Evolutionary conservation across 1,140 invertebrate species (phyloP).

Genomic region (Camponotus floridanus): DNA sequence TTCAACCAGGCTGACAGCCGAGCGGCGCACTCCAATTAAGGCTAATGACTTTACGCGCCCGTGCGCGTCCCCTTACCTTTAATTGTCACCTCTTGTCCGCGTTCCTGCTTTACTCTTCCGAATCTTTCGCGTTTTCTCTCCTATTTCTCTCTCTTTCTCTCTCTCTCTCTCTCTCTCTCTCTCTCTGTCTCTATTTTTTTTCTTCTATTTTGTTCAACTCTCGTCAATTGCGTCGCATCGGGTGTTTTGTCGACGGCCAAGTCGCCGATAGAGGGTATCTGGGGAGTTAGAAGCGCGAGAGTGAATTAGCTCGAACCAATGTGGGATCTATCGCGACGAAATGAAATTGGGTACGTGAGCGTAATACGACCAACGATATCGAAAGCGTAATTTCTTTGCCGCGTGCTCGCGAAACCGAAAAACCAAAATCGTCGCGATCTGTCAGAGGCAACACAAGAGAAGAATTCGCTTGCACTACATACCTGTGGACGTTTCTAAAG

Average conservation of each 20-base stretch:
- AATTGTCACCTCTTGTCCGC: constrained; percentile 71
- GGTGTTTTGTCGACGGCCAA: constrained; percentile 48
- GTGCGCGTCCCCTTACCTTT: constrained; percentile 71
- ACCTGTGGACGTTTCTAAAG: not conserved
- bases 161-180: constrained; percentile 15
- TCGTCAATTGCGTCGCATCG: constrained; percentile 44
- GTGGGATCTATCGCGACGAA: constrained; percentile 56
- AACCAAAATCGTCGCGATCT: not conserved
- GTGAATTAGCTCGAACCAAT: constrained; percentile 55
- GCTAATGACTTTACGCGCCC: constrained; percentile 75
- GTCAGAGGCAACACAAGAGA: too few species aligned
- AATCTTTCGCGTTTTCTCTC: constrained; percentile 1
- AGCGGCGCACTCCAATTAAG: constrained; percentile 74
- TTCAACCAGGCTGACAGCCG: constrained; percentile 69
- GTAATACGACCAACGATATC: constrained; percentile 38
- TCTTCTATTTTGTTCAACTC: constrained; percentile 24
- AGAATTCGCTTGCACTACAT: not conserved
- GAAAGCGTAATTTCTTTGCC: constrained; percentile 33
- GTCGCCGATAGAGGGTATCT: constrained; percentile 36
- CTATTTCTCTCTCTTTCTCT: constrained; percentile 14
- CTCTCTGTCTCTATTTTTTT: not conserved
- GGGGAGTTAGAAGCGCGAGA: constrained; percentile 59
- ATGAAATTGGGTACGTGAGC: constrained; percentile 61
- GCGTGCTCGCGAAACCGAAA: not conserved
- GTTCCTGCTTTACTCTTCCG: constrained; percentile 41